Base-by-base conservation (phyloP, 1,140 invertebrate species). In the Dufourea novaeangliae region DNA sequence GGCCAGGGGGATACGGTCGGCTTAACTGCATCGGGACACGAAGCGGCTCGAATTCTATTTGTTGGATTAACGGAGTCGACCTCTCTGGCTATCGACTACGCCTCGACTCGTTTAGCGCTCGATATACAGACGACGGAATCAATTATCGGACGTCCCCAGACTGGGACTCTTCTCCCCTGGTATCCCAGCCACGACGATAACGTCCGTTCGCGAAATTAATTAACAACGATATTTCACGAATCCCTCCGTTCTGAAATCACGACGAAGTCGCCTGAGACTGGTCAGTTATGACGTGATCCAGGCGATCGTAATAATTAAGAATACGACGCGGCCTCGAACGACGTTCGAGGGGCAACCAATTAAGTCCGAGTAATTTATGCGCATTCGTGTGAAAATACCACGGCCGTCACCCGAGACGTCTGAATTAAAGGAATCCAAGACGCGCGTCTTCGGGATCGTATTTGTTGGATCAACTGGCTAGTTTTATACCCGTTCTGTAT, bases 41-140 rank as follows among this genome's bases (percentile, higher is more conserved):
- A 41, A 56, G 66, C 62, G 50, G 57, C 41, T 77, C 27, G 44
- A 78, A 80, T 78, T 67, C 79, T 78, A 78, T 74, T 80, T 78
- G 79, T 78, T 80, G 79, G 79, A 80, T 80, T 80, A 80, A 80
- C 75, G 54, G 67, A 78, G 74, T 61, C 62, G 72, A 22, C 56
- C 20, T 54, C 59, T 34, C 1, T 20, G 10, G 20, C 50, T 69
- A 80, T 66, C 66, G 37, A n/a, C n/a, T 56, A 27, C 22, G 20
- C 29, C 44, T 41, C 69, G 14, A 6, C 17, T 46, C 32, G 41
- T 63, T 71, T 41, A 63, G n/a, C 75, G 68, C 75, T 63, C 67
- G 56, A 54, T 62, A 41, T 62, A 62, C 61, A 52, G 32, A 71
- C 56, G 62, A n/a, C 39, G 44, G 57, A 77, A 77, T 77, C 75